Evolutionary conservation across 2,113 vertebrate species (phyloP).

Genomic region (Atrichornis clamosus): DNA sequence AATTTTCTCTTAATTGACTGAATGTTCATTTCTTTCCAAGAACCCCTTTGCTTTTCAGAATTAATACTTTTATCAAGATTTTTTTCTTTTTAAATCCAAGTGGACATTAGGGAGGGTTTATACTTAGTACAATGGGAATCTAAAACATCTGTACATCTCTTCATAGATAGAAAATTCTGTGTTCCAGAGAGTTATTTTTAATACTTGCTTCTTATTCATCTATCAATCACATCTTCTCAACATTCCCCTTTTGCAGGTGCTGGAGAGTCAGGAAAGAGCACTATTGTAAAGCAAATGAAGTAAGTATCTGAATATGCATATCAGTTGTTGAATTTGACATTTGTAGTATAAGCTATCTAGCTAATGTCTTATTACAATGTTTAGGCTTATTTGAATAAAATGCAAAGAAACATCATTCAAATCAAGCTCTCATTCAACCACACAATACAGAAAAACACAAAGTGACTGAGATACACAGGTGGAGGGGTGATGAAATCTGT

Average conservation of each 20-base stretch:
- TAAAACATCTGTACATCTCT: neutral
- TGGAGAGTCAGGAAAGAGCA: slow-evolving; percentile 81
- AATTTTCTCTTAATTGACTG: neutral
- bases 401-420: neutral
- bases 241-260: slow-evolving; percentile 68
- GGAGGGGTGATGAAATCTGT: neutral
- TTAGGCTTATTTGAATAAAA: slow-evolving; percentile 1
- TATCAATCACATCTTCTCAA: neutral
- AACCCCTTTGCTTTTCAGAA: neutral
- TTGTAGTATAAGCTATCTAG: neutral
- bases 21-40: neutral
- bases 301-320: slow-evolving; percentile 61
- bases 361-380: neutral
- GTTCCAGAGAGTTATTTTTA: neutral
- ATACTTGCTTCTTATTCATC: neutral
- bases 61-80: neutral
- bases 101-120: neutral
- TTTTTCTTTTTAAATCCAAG: neutral
- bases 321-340: neutral
- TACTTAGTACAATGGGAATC: neutral
- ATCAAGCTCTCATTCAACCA: neutral
- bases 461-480: neutral
- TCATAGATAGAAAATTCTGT: neutral
- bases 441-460: neutral
- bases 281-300: slow-evolving; percentile 83